These are phyloP conservation scores for Poeciliopsis turrubarensis DNA, from an alignment of 2,113 vertebrate genomes.

Conservation along the genomic window DNA sequence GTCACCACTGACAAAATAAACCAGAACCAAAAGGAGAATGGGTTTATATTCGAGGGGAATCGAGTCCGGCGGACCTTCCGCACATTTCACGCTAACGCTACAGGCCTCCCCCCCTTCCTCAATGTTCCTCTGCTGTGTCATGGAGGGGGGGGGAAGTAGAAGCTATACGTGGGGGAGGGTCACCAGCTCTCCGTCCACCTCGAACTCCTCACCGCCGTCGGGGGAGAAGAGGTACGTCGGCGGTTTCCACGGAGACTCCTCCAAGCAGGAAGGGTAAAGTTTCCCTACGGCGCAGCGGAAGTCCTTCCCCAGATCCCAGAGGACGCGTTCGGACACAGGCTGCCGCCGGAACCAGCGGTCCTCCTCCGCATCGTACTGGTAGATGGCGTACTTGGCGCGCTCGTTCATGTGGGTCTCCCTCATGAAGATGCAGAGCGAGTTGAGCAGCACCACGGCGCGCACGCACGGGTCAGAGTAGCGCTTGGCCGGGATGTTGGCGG, in stretches of 20 bases:
- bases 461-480: slow-evolving; percentile 93
- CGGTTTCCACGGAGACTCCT: slow-evolving; percentile 97
- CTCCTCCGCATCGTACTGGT: slow-evolving; percentile 91
- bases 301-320: slow-evolving; percentile 95
- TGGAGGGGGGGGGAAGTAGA: slow-evolving; percentile 25
- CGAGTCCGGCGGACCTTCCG: slow-evolving; percentile 36
- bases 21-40: slow-evolving; percentile 26
- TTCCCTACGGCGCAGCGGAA: slow-evolving; percentile 96
- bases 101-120: slow-evolving; percentile 7
- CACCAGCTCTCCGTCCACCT: slow-evolving; percentile 92
- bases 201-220: slow-evolving; percentile 91
- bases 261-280: slow-evolving; percentile 97
- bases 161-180: slow-evolving; percentile 89
- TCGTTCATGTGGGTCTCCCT: slow-evolving; percentile 95
- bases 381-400: slow-evolving; percentile 93
- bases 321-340: slow-evolving; percentile 92
- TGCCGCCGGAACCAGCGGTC: slow-evolving; percentile 94
- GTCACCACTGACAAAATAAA: slow-evolving; percentile 43
- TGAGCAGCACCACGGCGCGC: slow-evolving; percentile 90
- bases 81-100: slow-evolving; percentile 35
- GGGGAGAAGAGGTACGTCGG: slow-evolving; percentile 95
- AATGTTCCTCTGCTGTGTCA: slow-evolving; percentile 22
- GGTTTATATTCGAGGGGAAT: slow-evolving; percentile 39
- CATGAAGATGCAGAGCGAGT: slow-evolving; percentile 92
- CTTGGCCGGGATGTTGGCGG: slow-evolving; percentile 94